Evolutionary conservation across 2,113 vertebrate species (phyloP), one percentile per base, ranked within the genome.

Genomic region (Microtus ochrogaster): DNA sequence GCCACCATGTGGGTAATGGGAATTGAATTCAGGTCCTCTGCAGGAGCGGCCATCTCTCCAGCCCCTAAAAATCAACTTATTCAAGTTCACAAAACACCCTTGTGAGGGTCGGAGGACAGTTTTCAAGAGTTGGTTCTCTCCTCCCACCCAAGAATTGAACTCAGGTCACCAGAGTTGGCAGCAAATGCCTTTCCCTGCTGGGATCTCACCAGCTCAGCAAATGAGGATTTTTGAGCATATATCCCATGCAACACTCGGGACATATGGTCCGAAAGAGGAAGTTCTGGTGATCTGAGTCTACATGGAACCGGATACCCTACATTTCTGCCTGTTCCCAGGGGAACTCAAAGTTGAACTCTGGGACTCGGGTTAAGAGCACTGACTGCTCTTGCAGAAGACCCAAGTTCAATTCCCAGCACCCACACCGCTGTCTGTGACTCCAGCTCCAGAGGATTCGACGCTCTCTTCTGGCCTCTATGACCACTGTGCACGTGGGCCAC

Each of bases 261-360:
- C 2, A 0, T 6, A 22, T 33, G 11, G 49, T 1, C 6, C n/a
- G 13, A 21, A 68, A 49, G 83, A 10, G 16, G 58, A 39, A 13
- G 39, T n/a, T 26, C 70, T 7, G 5, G 24, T 90, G 30, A 4
- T 14, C 66, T 65, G 49, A 61, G 24, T 33, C 17, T 88, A 2
- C 2, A 14, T 19, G 22, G 58, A 7, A 66, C 16, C 3, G 36
- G 4, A 1, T 0, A 0, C 9, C 82, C 13, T 19, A 17, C 7
- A 0, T 3, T 13, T 12, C 2, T 3, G 68, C 24, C 22, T 82
- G 17, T 2, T 10, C 10, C 11, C 0, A 2, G 73, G 30, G 22
- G 30, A 28, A 7, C 13, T 47, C 3, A 14, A 0, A 58, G 14
- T 22, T 1, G 1, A 8, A 61, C 21, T 14, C 5, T 30, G 28